Evolutionary conservation across 2,797 vertebrate species (phyloP).

Genomic region (Vipera ursinii): DNA sequence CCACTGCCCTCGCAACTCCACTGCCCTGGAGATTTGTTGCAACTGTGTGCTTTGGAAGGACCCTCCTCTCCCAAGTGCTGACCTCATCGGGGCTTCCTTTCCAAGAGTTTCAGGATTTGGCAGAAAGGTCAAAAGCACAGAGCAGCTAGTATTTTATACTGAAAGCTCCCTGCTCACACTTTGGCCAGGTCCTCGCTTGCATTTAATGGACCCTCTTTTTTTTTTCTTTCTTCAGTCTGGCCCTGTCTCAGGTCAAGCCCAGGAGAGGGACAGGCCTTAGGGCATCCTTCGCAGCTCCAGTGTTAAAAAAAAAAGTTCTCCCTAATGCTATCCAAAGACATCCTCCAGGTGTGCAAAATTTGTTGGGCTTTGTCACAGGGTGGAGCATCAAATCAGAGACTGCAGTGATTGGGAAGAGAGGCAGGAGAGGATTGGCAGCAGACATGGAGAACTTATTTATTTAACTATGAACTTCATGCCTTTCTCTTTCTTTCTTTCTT

Average conservation of each 20-base stretch:
- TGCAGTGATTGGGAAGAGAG: not conserved
- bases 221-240: not conserved
- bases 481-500: too few relatives aligned
- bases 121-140: not conserved
- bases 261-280: not conserved
- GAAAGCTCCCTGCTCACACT: not conserved
- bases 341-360: not conserved
- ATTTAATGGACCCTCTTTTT: not conserved
- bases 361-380: not conserved
- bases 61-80: not conserved
- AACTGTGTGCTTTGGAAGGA: not conserved
- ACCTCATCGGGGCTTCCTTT: not conserved
- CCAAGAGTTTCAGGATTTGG: not conserved
- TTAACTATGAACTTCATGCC: too few relatives aligned
- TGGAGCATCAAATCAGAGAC: not conserved
- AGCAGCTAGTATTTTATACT: not conserved
- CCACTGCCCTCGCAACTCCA: not conserved
- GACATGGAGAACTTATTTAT: not conserved
- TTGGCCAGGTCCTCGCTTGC: not conserved
- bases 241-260: not conserved
- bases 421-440: not conserved
- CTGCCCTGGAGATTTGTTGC: not conserved
- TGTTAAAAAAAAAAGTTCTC: not conserved
- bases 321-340: not conserved
- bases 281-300: not conserved